Percentiles rank a stretch among this genome's conserved stretches.
Conservation (phyloP, 2,797 vertebrate species). For the Propithecus perrieri region DNA sequence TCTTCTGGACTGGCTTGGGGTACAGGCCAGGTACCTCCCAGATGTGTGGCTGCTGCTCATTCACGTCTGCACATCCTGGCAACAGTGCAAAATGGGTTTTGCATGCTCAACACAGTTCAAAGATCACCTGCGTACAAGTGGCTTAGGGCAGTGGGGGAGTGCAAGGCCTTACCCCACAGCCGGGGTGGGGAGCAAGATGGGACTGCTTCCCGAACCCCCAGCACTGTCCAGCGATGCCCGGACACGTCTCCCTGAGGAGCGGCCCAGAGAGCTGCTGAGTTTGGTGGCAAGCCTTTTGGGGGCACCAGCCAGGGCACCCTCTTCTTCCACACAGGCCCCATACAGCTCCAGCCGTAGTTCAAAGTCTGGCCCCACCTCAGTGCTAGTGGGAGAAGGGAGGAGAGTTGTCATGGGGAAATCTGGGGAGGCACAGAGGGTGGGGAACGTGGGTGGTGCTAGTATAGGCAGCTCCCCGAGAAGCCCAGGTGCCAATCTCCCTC, state of each 20-base stretch:
- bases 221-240: slow-evolving; percentile 91
- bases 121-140: neutral
- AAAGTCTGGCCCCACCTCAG: slow-evolving; percentile 91
- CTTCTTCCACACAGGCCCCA: slow-evolving; percentile 93
- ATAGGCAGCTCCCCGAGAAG: neutral
- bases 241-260: slow-evolving; percentile 92
- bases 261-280: slow-evolving; percentile 94
- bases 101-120: neutral
- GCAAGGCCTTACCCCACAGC: slow-evolving; percentile 89
- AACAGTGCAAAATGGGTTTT: neutral
- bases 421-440: neutral
- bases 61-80: neutral
- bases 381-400: slow-evolving; percentile 80
- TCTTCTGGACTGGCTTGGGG: neutral
- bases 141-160: neutral
- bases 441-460: neutral
- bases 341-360: slow-evolving; percentile 94
- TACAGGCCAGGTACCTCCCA: neutral
- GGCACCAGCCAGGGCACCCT: slow-evolving; percentile 90
- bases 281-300: slow-evolving; percentile 94
- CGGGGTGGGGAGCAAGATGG: slow-evolving; percentile 91
- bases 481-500: neutral
- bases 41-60: neutral
- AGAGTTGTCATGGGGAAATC: neutral
- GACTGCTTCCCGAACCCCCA: slow-evolving; percentile 87